Conservation (phyloP, 2,797 vertebrate genomes). For the Acanthurus tractus region DNA sequence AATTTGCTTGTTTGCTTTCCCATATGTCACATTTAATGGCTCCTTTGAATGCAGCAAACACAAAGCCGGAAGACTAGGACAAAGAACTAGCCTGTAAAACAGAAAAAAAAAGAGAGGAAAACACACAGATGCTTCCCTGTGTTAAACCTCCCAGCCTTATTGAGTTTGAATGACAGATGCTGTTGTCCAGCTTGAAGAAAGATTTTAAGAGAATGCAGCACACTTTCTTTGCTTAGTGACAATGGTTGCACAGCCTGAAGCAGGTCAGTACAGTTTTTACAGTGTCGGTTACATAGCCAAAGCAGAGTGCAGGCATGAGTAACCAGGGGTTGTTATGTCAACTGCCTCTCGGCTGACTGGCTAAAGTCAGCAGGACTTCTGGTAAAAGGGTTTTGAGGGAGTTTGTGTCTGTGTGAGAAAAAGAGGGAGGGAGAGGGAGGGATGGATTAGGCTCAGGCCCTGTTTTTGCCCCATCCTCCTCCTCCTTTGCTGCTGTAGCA, state of each 20-base stretch:
- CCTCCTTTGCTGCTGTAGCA: conserved; percentile 9
- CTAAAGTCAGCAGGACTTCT: conserved; percentile 74
- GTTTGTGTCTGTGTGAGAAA: conserved; percentile 71
- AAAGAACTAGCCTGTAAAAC: conserved; percentile 59
- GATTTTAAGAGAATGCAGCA: conserved; percentile 31
- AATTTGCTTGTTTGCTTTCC: conserved; percentile 62
- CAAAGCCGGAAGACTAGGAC: conserved; percentile 62
- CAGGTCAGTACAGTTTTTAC: conserved; percentile 63
- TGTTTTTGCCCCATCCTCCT: conserved; percentile 54
- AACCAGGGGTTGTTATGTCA: conserved; percentile 76
- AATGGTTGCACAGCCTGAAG: conserved; percentile 27
- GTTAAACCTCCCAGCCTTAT: conserved; percentile 32
- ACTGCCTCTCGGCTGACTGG: conserved; percentile 77
- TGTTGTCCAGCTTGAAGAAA: background rate
- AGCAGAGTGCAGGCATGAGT: conserved; percentile 62
- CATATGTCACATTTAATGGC: conserved; percentile 70
- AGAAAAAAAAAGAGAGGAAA: conserved; percentile 21
- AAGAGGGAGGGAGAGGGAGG: conserved; percentile 37
- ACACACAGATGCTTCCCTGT: conserved; percentile 34
- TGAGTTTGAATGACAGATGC: conserved; percentile 34
- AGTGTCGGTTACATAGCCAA: conserved; percentile 62
- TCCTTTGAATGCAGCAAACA: conserved; percentile 66
- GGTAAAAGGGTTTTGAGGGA: conserved; percentile 79
- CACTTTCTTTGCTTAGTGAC: conserved; percentile 41
- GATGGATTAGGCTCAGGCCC: conserved; percentile 68